Evolutionary conservation across 1,140 invertebrate genomes (phyloP).

Genomic region (Pseudomyrmex dendroicus): DNA sequence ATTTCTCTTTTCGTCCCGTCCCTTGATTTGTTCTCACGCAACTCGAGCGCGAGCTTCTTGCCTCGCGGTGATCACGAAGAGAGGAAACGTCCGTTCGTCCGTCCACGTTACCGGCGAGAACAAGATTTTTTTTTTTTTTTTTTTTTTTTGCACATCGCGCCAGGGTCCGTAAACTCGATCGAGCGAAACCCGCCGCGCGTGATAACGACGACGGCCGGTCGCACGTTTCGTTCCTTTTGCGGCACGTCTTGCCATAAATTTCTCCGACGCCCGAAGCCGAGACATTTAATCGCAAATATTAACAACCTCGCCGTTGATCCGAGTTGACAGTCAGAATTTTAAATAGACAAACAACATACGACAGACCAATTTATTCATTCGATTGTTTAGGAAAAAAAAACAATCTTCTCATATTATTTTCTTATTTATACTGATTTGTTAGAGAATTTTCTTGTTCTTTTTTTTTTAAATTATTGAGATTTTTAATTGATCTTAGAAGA

Average conservation of each 20-base stretch:
- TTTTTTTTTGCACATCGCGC: slow-evolving; percentile 39
- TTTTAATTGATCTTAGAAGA: neutral
- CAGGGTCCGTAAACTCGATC: slow-evolving; percentile 31
- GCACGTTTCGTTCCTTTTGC: slow-evolving; percentile 45
- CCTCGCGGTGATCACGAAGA: slow-evolving; percentile 70
- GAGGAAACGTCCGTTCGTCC: slow-evolving; percentile 60
- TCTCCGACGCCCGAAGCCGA: slow-evolving; percentile 29
- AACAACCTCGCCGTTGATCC: slow-evolving; percentile 26
- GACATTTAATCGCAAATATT: slow-evolving; percentile 47
- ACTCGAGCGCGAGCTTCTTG: slow-evolving; percentile 72
- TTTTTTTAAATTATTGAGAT: neutral
- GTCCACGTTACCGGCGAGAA: slow-evolving; percentile 46
- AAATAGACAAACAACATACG: neutral
- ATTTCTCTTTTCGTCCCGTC: slow-evolving; percentile 64
- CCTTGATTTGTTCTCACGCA: slow-evolving; percentile 69
- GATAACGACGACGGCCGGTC: slow-evolving; percentile 37
- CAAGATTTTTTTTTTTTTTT: slow-evolving; percentile 58
- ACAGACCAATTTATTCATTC: neutral
- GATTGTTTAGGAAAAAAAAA: too few species aligned
- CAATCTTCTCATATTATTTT: too few species aligned
- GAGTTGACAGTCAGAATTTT: slow-evolving; percentile 21
- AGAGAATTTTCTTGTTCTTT: too few species aligned
- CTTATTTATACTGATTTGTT: too few species aligned
- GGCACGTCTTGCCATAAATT: slow-evolving; percentile 49
- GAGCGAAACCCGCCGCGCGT: slow-evolving; percentile 33